A percentile compares a stretch with the other conserved stretches of the same genome.
phyloP scores from a whole-genome alignment of 2,797 vertebrate genomes.

The Cossypha heuglini region DNA sequence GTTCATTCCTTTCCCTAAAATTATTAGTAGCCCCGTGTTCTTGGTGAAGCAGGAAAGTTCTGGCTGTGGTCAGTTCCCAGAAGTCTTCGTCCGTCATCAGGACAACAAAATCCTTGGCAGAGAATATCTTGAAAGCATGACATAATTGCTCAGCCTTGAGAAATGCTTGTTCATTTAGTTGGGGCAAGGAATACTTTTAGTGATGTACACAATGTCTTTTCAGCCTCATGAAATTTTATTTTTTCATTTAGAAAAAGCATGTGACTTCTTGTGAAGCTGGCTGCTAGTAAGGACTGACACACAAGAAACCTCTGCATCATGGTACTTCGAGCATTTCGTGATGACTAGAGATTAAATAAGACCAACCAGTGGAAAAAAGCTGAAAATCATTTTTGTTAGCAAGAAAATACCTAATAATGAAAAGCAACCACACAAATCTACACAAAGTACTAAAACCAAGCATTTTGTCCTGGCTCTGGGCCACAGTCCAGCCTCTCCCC shows the following conservation, averaged over 20 bases:
- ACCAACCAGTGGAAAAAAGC: not conserved
- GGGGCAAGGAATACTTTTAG: not conserved
- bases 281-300: not conserved
- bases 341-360: not conserved
- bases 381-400: not conserved
- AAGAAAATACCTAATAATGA: not conserved
- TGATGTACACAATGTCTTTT: not conserved
- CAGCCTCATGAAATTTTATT: not conserved
- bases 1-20: not conserved
- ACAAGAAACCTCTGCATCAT: not conserved
- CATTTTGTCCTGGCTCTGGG: not conserved
- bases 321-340: not conserved
- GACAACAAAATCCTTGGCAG: not conserved
- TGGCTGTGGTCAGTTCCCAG: not conserved
- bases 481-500: not conserved
- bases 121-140: not conserved
- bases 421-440: not conserved
- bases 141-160: not conserved
- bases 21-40: not conserved
- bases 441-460: not conserved
- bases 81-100: not conserved
- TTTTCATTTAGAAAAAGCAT: not conserved
- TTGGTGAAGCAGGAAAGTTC: not conserved
- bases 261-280: not conserved
- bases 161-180: conserved; percentile 11